Percentiles rank a stretch among this genome's conserved stretches.
phyloP scores from a whole-genome alignment of 2,888 invertebrate genomes.

The Hirtodrosophila confusa region DNA sequence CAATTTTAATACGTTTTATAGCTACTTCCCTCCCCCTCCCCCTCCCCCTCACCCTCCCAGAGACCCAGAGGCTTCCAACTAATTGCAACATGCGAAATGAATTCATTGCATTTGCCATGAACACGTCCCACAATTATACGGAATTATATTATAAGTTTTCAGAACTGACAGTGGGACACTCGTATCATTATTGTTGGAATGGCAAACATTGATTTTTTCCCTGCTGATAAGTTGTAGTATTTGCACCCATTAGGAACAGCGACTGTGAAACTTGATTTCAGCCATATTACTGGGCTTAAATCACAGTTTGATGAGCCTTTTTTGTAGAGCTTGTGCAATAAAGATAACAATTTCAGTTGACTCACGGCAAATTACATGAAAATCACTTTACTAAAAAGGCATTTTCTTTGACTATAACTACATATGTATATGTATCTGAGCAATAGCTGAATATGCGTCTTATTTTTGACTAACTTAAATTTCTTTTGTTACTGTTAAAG shows the following conservation, averaged over 20 bases:
- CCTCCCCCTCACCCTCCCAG: neutral
- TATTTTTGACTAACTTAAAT: too few species aligned
- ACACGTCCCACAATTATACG: conserved; percentile 12
- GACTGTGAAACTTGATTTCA: neutral
- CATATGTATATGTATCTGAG: neutral
- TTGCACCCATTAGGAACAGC: conserved; percentile 4
- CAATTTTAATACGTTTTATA: conserved; percentile 41
- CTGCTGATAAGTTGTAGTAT: conserved; percentile 6
- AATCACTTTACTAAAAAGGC: too few species aligned
- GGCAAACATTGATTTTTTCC: conserved; percentile 2
- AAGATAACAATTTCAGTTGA: neutral
- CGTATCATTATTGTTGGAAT: conserved; percentile 13
- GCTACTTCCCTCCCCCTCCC: conserved; percentile 14
- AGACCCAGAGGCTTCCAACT: neutral
- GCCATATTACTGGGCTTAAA: conserved; percentile 6
- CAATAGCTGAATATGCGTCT: neutral
- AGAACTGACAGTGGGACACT: conserved; percentile 15
- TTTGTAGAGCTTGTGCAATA: neutral
- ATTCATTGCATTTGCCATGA: conserved; percentile 23
- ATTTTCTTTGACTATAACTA: neutral
- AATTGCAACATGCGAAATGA: conserved; percentile 30
- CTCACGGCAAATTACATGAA: neutral
- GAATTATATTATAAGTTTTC: conserved; percentile 17
- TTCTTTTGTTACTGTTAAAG: neutral
- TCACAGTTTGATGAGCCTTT: neutral